Evolutionary conservation across 37 sponge, comb jelly and placozoan genomes (phyloP).

Genomic region (Chondrilla cf. caribensis): DNA sequence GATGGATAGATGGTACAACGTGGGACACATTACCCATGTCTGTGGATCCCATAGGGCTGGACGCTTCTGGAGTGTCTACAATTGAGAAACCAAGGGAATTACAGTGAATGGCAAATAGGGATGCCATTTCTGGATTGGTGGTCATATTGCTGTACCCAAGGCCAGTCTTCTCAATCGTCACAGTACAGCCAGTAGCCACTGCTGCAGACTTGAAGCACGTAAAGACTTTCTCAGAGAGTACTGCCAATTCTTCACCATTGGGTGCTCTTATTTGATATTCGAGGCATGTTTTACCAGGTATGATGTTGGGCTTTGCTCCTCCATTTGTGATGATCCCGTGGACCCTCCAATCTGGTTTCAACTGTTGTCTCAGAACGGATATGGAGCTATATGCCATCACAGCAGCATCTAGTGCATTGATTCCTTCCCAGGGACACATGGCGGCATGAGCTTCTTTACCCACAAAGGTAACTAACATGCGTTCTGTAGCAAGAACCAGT

Average conservation of each 20-base stretch:
- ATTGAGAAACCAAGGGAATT: neutral
- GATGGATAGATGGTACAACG: slow-evolving; percentile 83
- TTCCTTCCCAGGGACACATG: slow-evolving; percentile 80
- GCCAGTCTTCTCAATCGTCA: slow-evolving; percentile 24
- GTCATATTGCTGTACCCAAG: slow-evolving; percentile 31
- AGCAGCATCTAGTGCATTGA: slow-evolving; percentile 88
- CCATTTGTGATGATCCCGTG: slow-evolving; percentile 77
- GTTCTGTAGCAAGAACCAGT: neutral
- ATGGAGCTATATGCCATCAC: slow-evolving; percentile 76
- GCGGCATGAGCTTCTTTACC: slow-evolving; percentile 88
- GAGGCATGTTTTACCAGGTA: slow-evolving; percentile 58
- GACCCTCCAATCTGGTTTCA: slow-evolving; percentile 72
- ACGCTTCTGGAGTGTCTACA: neutral
- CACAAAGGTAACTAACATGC: slow-evolving; percentile 29
- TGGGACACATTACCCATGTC: slow-evolving; percentile 86
- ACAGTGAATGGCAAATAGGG: slow-evolving; percentile 33
- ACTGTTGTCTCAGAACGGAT: slow-evolving; percentile 80
- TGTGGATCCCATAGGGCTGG: slow-evolving; percentile 39
- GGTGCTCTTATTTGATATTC: slow-evolving; percentile 59
- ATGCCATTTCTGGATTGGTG: slow-evolving; percentile 41
- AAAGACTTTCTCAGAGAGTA: slow-evolving; percentile 34
- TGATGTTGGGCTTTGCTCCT: slow-evolving; percentile 61
- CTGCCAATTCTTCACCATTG: slow-evolving; percentile 24
- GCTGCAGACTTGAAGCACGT: slow-evolving; percentile 80
- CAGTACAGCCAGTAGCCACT: slow-evolving; percentile 65